These are phyloP conservation scores for Patella depressa DNA, from an alignment of 2,888 invertebrate genomes.

Conservation along the genomic window DNA sequence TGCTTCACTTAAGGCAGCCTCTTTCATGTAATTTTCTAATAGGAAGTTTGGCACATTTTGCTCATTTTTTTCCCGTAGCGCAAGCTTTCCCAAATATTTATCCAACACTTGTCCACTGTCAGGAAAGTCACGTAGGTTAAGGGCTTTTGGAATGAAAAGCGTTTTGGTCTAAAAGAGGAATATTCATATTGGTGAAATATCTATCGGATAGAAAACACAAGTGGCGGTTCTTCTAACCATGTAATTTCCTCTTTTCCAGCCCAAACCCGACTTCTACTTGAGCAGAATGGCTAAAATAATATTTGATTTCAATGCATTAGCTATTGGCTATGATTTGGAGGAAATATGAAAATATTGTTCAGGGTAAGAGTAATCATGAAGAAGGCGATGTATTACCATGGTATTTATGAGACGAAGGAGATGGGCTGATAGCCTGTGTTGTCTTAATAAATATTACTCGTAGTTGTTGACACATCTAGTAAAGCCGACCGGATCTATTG, in stretches of 20 bases:
- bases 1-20: conserved; percentile 18
- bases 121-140: conserved; percentile 20
- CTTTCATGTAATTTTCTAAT: conserved; percentile 22
- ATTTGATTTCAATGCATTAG: conserved; percentile 30
- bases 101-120: conserved; percentile 16
- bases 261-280: conserved; percentile 9
- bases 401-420: conserved; percentile 5
- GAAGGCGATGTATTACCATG: conserved; percentile 13
- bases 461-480: conserved; percentile 32
- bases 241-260: conserved; percentile 24
- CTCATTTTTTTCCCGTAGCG: conserved; percentile 9
- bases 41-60: conserved; percentile 22
- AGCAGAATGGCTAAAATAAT: conserved; percentile 28
- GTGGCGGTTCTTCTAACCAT: conserved; percentile 18
- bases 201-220: conserved; percentile 16
- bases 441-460: conserved; percentile 29
- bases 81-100: conserved; percentile 20
- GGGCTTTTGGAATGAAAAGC: conserved; percentile 14
- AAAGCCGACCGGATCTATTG: conserved; percentile 30
- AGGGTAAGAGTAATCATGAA: conserved; percentile 30
- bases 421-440: conserved; percentile 19
- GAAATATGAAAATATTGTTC: conserved; percentile 35
- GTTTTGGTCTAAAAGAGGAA: conserved; percentile 14
- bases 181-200: conserved; percentile 16
- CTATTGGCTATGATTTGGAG: conserved; percentile 31